A percentile compares a stretch with the other conserved stretches of the same genome.
These are phyloP conservation scores for Listronotus bonariensis DNA, from an alignment of 1,140 invertebrate genomes.

Conservation along the genomic window DNA sequence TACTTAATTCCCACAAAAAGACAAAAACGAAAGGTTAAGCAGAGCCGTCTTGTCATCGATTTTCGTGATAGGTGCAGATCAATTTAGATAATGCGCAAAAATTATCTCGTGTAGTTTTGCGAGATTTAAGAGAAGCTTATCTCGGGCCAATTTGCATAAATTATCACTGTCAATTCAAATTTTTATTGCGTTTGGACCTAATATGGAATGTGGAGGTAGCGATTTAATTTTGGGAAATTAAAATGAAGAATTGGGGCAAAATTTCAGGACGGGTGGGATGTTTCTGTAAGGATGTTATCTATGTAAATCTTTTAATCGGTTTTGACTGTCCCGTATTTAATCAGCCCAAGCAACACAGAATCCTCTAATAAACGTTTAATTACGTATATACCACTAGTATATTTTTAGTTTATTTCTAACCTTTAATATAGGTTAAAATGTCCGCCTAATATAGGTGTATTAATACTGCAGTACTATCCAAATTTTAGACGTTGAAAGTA, in stretches of 20 bases:
- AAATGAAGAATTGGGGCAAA: constrained; percentile 1
- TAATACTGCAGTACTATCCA: too few relatives aligned
- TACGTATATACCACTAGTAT: too few relatives aligned
- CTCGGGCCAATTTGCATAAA: constrained; percentile 1
- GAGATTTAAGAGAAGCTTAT: constrained; percentile 4
- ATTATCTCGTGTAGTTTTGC: constrained; percentile 1
- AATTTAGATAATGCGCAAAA: constrained; percentile 10
- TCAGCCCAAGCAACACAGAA: too few relatives aligned
- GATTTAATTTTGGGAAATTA: constrained; percentile 7
- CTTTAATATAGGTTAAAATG: too few relatives aligned
- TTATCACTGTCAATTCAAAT: constrained; percentile 9
- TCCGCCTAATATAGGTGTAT: too few relatives aligned
- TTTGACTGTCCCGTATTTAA: too few relatives aligned
- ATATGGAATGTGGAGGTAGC: constrained; percentile 8
- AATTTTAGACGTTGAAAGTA: too few relatives aligned
- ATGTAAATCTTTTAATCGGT: too few relatives aligned
- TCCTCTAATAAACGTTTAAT: too few relatives aligned
- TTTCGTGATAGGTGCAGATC: constrained; percentile 7
- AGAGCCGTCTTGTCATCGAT: constrained; percentile 8
- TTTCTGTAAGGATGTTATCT: too few relatives aligned
- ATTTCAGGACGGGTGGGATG: too few relatives aligned
- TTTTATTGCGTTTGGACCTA: constrained; percentile 1
- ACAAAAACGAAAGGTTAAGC: background rate
- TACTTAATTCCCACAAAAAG: constrained; percentile 7
- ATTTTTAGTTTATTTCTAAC: too few relatives aligned